Percentiles rank a stretch among this genome's conserved stretches.
phyloP scores from a whole-genome alignment of 1,140 invertebrate species.

The Atta colombica region DNA sequence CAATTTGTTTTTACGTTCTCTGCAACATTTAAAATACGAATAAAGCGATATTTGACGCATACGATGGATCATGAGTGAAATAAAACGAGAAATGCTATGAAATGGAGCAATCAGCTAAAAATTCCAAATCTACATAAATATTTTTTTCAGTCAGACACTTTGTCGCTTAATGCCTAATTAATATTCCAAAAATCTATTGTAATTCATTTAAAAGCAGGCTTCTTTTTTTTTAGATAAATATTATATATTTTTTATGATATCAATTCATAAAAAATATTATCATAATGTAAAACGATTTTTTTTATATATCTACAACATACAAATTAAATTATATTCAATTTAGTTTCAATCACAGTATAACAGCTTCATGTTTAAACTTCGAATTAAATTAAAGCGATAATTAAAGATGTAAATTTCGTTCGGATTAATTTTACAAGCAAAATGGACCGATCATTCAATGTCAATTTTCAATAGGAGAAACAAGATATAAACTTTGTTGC shows the following conservation, averaged over 20 bases:
- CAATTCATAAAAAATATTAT: background rate
- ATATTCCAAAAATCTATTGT: background rate
- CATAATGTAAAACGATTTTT: background rate
- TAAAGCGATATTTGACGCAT: background rate
- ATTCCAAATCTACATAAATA: background rate
- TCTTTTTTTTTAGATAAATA: background rate
- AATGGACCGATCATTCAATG: background rate
- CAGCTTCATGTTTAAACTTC: background rate
- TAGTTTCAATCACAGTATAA: background rate
- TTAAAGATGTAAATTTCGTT: background rate
- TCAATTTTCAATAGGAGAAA: constrained; percentile 5
- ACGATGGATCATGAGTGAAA: background rate
- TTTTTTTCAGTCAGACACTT: background rate
- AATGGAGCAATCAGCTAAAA: background rate
- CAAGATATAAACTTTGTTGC: constrained; percentile 12
- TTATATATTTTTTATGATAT: background rate
- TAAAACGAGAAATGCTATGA: background rate
- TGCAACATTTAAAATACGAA: background rate
- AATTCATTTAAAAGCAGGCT: background rate
- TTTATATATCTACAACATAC: background rate
- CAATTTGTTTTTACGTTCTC: constrained; percentile 11
- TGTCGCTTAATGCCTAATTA: background rate
- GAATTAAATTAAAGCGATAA: constrained; percentile 5
- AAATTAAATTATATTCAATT: background rate
- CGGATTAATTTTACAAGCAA: constrained; percentile 4